Evolutionary conservation across 2,797 vertebrate species (phyloP).

Genomic region (Darevskia nairensis): DNA sequence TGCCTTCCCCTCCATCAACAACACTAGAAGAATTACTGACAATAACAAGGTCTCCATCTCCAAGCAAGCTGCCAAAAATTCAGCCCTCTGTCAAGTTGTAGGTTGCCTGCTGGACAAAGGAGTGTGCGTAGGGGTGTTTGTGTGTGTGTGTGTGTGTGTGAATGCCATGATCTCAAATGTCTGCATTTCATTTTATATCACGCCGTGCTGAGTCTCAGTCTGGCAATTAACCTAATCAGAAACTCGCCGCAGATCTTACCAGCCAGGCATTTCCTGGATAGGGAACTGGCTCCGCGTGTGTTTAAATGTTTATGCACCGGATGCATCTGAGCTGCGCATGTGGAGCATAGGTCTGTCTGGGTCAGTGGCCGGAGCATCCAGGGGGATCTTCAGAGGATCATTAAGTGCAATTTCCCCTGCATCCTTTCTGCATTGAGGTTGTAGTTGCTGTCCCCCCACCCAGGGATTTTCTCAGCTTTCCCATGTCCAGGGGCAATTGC

Average conservation of each 20-base stretch:
- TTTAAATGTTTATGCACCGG: not conserved
- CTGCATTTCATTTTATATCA: fast-evolving
- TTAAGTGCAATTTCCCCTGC: not conserved
- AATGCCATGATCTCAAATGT: not conserved
- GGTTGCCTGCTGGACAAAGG: not conserved
- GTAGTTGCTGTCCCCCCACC: too few species aligned
- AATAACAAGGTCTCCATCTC: not conserved
- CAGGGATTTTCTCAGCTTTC: not conserved
- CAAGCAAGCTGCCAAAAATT: not conserved
- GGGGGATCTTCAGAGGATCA: fast-evolving
- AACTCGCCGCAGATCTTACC: fast-evolving
- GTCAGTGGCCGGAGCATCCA: not conserved
- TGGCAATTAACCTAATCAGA: not conserved
- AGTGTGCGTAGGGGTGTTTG: not conserved
- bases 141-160: too few species aligned
- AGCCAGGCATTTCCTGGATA: not conserved
- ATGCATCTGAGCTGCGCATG: not conserved
- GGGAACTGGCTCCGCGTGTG: fast-evolving
- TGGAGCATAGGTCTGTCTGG: not conserved
- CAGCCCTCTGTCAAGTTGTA: not conserved
- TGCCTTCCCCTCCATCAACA: not conserved
- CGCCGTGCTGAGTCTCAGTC: not conserved
- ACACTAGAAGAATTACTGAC: not conserved
- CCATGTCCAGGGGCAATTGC: not conserved
- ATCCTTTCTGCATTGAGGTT: not conserved